phyloP scores from a whole-genome alignment of 2,888 invertebrate genomes.

The Neoitamus cyanurus region DNA sequence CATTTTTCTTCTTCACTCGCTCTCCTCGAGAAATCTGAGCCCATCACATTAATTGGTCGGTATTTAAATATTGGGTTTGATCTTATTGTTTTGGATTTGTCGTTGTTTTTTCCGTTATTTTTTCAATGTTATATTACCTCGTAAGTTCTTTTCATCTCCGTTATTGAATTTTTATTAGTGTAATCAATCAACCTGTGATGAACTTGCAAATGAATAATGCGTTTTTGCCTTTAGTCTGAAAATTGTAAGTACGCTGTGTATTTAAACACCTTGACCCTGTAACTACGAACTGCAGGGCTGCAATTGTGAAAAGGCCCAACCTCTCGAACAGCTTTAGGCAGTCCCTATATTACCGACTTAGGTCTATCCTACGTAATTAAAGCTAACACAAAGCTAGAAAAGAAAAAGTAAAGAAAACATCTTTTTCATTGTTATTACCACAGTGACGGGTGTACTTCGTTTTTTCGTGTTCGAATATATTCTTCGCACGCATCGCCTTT shows the following conservation, averaged over 20 bases:
- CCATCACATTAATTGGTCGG: too few species aligned
- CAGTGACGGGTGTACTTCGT: conserved; percentile 66
- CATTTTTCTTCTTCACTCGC: too few species aligned
- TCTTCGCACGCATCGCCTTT: conserved; percentile 76
- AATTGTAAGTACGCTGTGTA: neutral
- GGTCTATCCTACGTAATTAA: neutral
- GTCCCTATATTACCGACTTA: neutral
- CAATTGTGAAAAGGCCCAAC: neutral
- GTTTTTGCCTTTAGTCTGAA: neutral
- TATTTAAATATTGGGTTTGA: too few species aligned
- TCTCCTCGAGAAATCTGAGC: too few species aligned
- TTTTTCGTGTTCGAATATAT: conserved; percentile 69
- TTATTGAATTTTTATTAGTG: neutral
- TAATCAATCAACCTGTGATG: neutral
- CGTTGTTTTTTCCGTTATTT: too few species aligned
- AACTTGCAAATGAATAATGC: neutral
- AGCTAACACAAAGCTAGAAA: conserved; percentile 43
- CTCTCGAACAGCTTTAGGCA: neutral
- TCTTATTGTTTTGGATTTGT: too few species aligned
- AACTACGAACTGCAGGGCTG: neutral
- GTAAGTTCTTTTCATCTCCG: too few species aligned
- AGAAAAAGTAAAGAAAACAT: conserved; percentile 47
- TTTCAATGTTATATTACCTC: too few species aligned
- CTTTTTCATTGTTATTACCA: conserved; percentile 60
- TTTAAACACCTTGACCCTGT: neutral